Percentiles rank a stretch among this genome's conserved stretches.
Conservation (phyloP, 2,113 vertebrate species). For the Nanorana parkeri region DNA sequence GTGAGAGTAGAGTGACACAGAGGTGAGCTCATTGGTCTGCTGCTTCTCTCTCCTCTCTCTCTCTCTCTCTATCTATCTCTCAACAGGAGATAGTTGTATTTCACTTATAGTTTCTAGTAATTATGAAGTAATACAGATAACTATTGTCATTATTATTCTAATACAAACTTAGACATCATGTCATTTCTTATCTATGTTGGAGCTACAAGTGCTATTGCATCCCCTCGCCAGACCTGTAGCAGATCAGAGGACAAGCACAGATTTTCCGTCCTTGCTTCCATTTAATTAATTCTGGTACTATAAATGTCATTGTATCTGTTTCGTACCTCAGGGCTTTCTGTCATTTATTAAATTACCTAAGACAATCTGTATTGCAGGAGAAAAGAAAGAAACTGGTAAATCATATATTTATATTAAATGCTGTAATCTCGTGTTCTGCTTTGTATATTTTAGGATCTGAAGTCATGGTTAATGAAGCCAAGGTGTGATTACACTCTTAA, state of each 20-base stretch:
- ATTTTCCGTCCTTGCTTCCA: not conserved
- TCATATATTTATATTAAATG: not conserved
- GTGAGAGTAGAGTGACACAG: too few species aligned
- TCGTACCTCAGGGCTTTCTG: not conserved
- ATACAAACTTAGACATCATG: too few species aligned
- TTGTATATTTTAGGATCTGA: conserved; percentile 2
- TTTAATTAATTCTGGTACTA: not conserved
- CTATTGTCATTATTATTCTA: too few species aligned
- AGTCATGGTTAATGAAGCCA: not conserved
- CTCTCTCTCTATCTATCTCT: too few species aligned
- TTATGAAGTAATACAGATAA: too few species aligned
- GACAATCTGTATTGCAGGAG: not conserved
- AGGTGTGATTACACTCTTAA: conserved; percentile 2
- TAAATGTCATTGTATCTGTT: not conserved
- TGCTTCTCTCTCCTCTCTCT: too few species aligned
- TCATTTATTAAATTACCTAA: not conserved
- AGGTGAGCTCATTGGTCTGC: too few species aligned
- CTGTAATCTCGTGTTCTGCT: not conserved
- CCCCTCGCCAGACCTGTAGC: too few species aligned
- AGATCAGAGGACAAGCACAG: not conserved
- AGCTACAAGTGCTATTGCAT: too few species aligned
- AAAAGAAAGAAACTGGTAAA: not conserved
- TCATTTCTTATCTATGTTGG: too few species aligned
- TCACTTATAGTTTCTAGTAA: too few species aligned
- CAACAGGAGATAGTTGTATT: too few species aligned